These are phyloP conservation scores for Cnemophilus loriae DNA, from an alignment of 2,113 vertebrate genomes.

Conservation along the genomic window DNA sequence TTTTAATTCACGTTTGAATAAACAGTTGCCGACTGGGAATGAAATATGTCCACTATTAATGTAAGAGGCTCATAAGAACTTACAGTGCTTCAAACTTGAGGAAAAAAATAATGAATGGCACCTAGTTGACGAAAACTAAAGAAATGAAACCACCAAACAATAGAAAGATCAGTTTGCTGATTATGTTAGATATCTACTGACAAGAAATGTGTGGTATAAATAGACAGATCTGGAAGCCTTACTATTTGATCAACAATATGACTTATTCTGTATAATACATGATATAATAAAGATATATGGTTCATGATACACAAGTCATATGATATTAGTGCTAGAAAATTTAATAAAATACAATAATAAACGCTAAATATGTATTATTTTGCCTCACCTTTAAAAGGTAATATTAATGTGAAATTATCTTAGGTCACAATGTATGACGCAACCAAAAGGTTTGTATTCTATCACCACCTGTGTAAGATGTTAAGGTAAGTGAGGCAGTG, in stretches of 20 bases:
- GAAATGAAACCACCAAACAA: not conserved
- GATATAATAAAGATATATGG: not conserved
- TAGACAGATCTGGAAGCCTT: not conserved
- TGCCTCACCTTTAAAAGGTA: not conserved
- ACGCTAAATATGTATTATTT: not conserved
- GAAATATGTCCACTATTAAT: not conserved
- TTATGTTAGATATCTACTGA: not conserved
- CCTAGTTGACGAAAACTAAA: not conserved
- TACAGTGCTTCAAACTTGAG: not conserved
- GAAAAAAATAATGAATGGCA: not conserved
- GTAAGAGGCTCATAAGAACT: not conserved
- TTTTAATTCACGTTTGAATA: not conserved
- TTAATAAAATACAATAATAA: not conserved
- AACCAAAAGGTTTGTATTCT: too few relatives aligned
- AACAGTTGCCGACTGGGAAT: not conserved
- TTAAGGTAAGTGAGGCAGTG: too few relatives aligned
- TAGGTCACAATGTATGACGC: too few relatives aligned
- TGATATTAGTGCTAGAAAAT: not conserved
- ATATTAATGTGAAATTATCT: too few relatives aligned
- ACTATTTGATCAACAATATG: not conserved
- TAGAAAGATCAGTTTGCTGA: not conserved
- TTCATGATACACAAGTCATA: not conserved
- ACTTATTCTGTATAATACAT: not conserved
- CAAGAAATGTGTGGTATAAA: not conserved
- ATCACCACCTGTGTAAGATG: too few relatives aligned